Conservation (phyloP, 1,140 invertebrate genomes). For the Manduca sexta region DNA sequence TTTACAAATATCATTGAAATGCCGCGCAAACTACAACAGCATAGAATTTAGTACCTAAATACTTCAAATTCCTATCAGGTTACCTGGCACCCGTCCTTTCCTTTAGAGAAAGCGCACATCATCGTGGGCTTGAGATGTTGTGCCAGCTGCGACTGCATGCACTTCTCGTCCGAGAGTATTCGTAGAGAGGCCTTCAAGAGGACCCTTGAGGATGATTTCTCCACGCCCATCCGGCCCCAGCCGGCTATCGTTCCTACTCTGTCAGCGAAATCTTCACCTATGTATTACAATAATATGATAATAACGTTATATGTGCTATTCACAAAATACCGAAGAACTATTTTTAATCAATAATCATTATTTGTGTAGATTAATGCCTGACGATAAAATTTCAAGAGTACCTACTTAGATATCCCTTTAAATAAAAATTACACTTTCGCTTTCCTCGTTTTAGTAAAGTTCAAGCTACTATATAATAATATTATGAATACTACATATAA, state of each 20-base stretch:
- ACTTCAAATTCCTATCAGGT: conserved; percentile 1
- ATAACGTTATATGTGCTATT: no score
- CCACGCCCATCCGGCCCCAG: conserved; percentile 75
- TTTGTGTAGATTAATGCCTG: no score
- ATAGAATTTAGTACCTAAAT: neutral
- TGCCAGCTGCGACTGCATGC: conserved; percentile 56
- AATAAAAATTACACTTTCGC: no score
- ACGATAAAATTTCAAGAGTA: no score
- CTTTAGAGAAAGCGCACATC: conserved; percentile 71
- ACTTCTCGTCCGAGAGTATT: conserved; percentile 51
- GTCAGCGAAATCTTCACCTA: conserved; percentile 65
- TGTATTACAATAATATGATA: conserved; percentile 4
- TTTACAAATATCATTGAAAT: no score
- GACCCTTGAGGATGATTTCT: conserved; percentile 66
- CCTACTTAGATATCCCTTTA: no score
- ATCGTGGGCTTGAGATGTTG: conserved; percentile 65
- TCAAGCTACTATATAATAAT: no score
- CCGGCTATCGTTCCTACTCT: conserved; percentile 74
- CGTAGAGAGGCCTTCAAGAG: conserved; percentile 73
- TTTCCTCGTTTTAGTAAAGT: no score
- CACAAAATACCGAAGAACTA: no score
- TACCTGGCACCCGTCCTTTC: conserved; percentile 74
- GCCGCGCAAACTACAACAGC: no score
- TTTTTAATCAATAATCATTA: no score
- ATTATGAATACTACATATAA: no score